Evolutionary conservation across 2,797 vertebrate species (phyloP), one percentile per base, ranked within the genome.

Genomic region (Oreochromis mossambicus): DNA sequence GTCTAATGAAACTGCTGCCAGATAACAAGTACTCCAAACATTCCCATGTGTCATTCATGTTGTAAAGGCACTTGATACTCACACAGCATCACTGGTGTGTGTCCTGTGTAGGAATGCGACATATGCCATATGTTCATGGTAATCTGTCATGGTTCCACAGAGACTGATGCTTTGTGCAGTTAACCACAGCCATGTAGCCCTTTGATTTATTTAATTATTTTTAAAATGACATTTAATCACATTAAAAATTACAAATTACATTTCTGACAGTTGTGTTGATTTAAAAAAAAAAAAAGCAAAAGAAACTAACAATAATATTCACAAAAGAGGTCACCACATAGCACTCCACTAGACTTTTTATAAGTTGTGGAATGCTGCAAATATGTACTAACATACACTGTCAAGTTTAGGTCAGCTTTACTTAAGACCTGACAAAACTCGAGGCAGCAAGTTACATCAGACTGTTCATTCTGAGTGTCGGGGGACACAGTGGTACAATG

Each of bases 101-200:
- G 51, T 79, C 56, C 7, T 73, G 56, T 90, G 82, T 73, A 78
- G 70, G 85, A 88, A 83, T 86, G 73, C 68, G 66, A 17, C 24
- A 79, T 36, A 32, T 58, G 51, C 78, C 89, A 93, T 84, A 89
- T 90, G 90, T 63, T 68, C 56, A 84, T 52, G 77, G 54, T 24
- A 32, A 78, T 73, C 73, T 78, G 78, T 81, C 80, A 84, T 55
- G 36, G 12, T 19, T 73, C 66, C 70, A 66, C 61, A 54, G 55
- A 75, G 46, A 61, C 7, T 15, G 10, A 61, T 34, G 78, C 79
- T 78, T 78, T 75, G 51, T 75, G 52, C 32, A 48, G 61, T 51
- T 43, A 52, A 68, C 11, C 32, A 48, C 55, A 17, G 63, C 58
- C 6, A 63, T 63, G 58, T 36, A 12, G 58, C 32, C 17, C 17